Evolutionary conservation across 1,140 invertebrate genomes (phyloP), one percentile per base, ranked within the genome.

Genomic region (honey bee (Apis mellifera)): DNA sequence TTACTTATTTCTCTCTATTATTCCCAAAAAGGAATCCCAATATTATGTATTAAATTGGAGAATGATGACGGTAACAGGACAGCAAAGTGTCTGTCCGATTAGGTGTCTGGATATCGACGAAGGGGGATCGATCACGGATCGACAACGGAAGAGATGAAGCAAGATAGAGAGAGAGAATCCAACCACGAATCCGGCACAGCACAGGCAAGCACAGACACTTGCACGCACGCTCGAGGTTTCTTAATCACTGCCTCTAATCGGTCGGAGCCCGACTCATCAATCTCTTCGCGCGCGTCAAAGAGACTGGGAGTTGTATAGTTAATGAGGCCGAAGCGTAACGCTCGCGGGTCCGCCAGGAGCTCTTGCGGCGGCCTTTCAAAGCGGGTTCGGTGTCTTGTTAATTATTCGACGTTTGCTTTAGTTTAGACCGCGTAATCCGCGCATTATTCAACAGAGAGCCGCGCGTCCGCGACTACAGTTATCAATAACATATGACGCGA

Each of bases 401-500:
- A 82, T 82, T 82, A 82, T 82, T 82, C 79, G 73, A 76, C 79
- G 79, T 76, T 76, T 68, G 79, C 79, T 66, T 76, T 66, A 57
- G 79, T 76, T 76, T 76, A 75, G 72, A 82, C 79, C 73, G 64
- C 64, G 73, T 76, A 76, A 82, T 76, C 72, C 72, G 79, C 32
- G 79, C 60, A 82, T 82, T 82, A 82, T 82, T 82, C 64, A 82
- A 62, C 69, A 54, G 32, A 59, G 55, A 71, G 78, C 48, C n/a
- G 23, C 52, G 17, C 42, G 23, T 23, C 12, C 42, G 60, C 78
- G 50, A 23, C 71, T 4, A 19, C 59, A 54, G 62, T 82, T 82
- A 82, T 82, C 79, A 82, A 82, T 82, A 82, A 82, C 79, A 82
- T 76, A 82, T 82, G 79, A 82, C 79, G 72, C 73, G 79, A 54